Percentiles rank a stretch among this genome's conserved stretches.
Evolutionary conservation across 2,113 vertebrate genomes (phyloP).

Genomic region (Sylvietta virens): DNA sequence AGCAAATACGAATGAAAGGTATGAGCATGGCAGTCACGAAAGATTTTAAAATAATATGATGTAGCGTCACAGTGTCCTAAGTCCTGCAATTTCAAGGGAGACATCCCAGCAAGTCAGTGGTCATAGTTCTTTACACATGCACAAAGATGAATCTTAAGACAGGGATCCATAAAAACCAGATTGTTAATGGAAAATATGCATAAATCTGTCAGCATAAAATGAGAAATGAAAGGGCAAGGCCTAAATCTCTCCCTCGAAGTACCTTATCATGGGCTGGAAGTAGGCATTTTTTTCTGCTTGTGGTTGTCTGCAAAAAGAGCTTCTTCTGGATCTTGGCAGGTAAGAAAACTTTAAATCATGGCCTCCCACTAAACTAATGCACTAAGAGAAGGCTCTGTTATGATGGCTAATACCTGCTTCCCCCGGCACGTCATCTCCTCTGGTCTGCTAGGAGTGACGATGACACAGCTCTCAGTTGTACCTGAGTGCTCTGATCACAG

Average conservation of each 20-base stretch:
- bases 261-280: fast-evolving
- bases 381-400: background rate
- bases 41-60: background rate
- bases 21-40: background rate
- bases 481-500: background rate
- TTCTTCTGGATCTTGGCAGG: background rate
- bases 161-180: background rate
- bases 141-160: background rate
- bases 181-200: background rate
- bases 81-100: background rate
- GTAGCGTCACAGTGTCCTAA: background rate
- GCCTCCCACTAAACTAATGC: background rate
- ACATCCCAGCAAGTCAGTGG: background rate
- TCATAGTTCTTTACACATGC: background rate
- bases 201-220: background rate
- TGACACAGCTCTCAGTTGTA: background rate
- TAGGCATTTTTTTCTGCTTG: background rate
- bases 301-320: background rate
- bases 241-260: background rate
- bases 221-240: background rate
- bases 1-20: conserved; percentile 24
- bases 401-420: background rate
- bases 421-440: background rate
- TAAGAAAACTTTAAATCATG: background rate
- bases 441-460: background rate